Percentiles rank a stretch among this genome's conserved stretches.
Evolutionary conservation across 2,113 vertebrate genomes (phyloP).

Genomic region (Pongo abelii): DNA sequence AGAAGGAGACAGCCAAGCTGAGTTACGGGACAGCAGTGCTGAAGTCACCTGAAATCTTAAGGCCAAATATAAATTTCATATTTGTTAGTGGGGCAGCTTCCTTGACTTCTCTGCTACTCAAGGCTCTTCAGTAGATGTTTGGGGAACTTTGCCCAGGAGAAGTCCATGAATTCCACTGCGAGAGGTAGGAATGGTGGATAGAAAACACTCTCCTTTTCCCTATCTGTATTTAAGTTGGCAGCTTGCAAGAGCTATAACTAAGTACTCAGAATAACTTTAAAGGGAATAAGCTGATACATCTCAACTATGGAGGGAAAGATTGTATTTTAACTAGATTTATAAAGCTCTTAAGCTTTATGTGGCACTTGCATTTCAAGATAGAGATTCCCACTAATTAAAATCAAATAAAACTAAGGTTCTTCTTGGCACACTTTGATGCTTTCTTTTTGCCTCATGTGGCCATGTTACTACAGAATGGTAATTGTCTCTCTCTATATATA

Average conservation of each 20-base stretch:
- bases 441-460: neutral
- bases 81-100: neutral
- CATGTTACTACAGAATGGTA: neutral
- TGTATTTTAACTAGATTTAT: slow-evolving; percentile 35
- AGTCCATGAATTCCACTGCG: neutral
- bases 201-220: neutral
- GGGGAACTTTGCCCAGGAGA: neutral
- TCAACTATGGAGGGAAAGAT: neutral
- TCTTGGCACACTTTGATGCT: neutral
- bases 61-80: neutral
- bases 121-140: neutral
- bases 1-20: neutral
- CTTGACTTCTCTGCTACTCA: neutral
- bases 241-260: neutral
- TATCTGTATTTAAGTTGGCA: neutral
- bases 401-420: neutral
- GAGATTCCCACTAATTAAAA: slow-evolving; percentile 7
- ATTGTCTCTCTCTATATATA: neutral
- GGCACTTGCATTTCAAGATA: neutral
- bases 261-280: neutral
- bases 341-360: neutral
- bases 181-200: no score
- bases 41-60: neutral
- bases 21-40: neutral
- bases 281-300: neutral